phyloP scores from a whole-genome alignment of 1,140 invertebrate species.

The Conus betulinus region DNA sequence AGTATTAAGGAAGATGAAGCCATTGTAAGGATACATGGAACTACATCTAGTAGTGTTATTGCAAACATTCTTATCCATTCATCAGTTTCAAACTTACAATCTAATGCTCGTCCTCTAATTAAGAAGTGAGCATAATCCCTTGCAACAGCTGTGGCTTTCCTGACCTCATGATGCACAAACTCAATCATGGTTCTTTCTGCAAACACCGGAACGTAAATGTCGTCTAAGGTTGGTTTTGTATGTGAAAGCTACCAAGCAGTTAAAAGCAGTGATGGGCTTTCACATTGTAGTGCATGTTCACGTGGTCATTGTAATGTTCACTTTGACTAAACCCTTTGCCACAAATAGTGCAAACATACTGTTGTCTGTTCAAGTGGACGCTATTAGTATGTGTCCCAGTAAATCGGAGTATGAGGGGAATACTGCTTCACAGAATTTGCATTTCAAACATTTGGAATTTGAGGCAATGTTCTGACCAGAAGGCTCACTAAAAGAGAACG shows the following conservation, averaged over 20 bases:
- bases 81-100: no score
- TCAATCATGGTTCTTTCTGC: not conserved
- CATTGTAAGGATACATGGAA: no score
- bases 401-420: not conserved
- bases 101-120: no score
- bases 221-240: conserved; percentile 27
- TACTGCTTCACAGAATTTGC: not conserved
- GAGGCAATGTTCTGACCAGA: not conserved
- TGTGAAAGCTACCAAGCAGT: not conserved
- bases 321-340: conserved; percentile 24
- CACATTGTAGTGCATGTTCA: conserved; percentile 35
- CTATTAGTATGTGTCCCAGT: not conserved
- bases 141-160: not conserved
- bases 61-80: no score
- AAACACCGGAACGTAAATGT: not conserved
- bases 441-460: not conserved
- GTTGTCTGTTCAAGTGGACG: conserved; percentile 2
- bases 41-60: no score
- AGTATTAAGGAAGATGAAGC: no score
- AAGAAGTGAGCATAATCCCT: not conserved
- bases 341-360: conserved; percentile 17
- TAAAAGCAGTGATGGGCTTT: conserved; percentile 16
- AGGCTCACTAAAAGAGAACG: not conserved
- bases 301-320: conserved; percentile 24
- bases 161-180: not conserved